phyloP scores from a whole-genome alignment of 2,888 invertebrate genomes.

The Drosophila monieri region DNA sequence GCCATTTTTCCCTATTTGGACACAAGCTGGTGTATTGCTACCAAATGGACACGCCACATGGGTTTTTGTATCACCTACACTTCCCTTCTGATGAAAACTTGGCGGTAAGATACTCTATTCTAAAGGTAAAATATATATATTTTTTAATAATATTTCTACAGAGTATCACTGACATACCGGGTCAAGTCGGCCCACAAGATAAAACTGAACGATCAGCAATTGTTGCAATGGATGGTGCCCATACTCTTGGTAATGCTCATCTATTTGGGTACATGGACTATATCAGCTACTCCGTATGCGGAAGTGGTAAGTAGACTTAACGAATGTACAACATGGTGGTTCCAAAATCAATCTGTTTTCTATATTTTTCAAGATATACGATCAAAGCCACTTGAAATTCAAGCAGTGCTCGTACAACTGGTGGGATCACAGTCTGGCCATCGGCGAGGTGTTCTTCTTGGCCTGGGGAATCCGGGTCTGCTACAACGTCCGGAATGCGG shows the following conservation, averaged over 20 bases:
- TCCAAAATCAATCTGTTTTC: no score
- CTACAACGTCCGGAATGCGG: slow-evolving; percentile 94
- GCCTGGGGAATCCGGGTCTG: slow-evolving; percentile 94
- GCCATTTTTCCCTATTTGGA: slow-evolving; percentile 95
- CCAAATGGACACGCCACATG: slow-evolving; percentile 96
- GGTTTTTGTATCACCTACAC: slow-evolving; percentile 97
- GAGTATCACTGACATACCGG: slow-evolving; percentile 95
- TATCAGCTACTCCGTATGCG: slow-evolving; percentile 93
- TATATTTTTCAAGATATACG: slow-evolving; percentile 86
- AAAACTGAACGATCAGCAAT: slow-evolving; percentile 95
- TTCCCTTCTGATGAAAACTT: slow-evolving; percentile 96
- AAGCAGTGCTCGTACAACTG: slow-evolving; percentile 95
- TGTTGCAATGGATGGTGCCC: slow-evolving; percentile 96
- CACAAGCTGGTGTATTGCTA: slow-evolving; percentile 93
- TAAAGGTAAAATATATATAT: no score
- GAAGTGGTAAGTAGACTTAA: slow-evolving; percentile 86
- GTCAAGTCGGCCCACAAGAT: slow-evolving; percentile 97
- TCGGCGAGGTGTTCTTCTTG: slow-evolving; percentile 91
- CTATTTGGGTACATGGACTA: slow-evolving; percentile 95
- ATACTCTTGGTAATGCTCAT: slow-evolving; percentile 95
- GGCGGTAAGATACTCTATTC: slow-evolving; percentile 88
- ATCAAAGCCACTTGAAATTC: slow-evolving; percentile 91
- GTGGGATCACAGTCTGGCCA: slow-evolving; percentile 97
- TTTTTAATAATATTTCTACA: slow-evolving; percentile 72
- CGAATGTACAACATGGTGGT: no score